These are phyloP conservation scores for Alentia gelatinosa DNA, from an alignment of 2,888 invertebrate genomes.

Conservation along the genomic window DNA sequence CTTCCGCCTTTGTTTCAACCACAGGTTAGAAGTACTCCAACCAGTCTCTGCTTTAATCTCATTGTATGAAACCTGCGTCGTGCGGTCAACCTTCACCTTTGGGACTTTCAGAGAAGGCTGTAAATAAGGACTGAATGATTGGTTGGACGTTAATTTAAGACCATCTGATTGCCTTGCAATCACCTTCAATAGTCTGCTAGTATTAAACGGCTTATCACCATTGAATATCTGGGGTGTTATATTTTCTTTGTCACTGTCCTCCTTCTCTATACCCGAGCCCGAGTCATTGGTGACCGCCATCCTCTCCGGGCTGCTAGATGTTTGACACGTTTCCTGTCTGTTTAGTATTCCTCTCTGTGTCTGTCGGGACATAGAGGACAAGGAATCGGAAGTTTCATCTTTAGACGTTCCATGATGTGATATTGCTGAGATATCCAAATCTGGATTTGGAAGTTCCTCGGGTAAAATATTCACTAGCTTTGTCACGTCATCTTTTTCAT, in stretches of 20 bases:
- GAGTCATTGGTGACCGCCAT: not conserved
- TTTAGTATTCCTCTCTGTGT: not conserved
- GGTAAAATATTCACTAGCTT: no score
- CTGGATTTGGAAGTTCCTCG: no score
- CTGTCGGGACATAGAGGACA: no score
- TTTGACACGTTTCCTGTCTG: not conserved
- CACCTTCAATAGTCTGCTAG: not conserved
- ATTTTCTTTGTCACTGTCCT: not conserved
- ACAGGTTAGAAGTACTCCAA: constrained; percentile 60
- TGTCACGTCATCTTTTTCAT: not conserved
- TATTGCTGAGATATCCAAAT: no score
- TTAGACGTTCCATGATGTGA: no score
- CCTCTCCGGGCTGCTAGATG: not conserved
- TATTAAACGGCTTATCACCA: not conserved
- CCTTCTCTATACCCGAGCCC: not conserved
- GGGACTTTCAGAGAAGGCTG: not conserved
- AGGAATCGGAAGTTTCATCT: no score
- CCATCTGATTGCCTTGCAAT: not conserved
- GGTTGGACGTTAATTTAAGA: not conserved
- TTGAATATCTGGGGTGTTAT: no score
- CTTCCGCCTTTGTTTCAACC: constrained; percentile 17
- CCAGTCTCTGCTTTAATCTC: constrained; percentile 69
- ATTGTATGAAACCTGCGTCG: constrained; percentile 63
- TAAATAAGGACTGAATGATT: not conserved
- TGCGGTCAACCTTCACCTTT: constrained; percentile 58